These are phyloP conservation scores for Chrysochloris asiatica DNA, from an alignment of 2,113 vertebrate genomes.

Conservation along the genomic window DNA sequence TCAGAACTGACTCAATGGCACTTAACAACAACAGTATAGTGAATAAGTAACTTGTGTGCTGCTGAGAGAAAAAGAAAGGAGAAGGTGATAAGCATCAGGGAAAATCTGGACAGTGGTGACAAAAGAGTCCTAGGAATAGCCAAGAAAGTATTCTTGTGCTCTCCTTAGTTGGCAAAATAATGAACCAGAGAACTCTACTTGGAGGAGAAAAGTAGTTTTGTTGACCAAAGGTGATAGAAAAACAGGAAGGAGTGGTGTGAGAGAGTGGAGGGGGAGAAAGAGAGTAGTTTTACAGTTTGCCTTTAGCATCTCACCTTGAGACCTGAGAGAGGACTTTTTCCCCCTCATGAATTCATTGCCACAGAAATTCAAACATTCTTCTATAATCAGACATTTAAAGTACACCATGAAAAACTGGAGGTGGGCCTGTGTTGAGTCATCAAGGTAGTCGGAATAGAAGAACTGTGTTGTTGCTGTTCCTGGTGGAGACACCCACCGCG, in stretches of 20 bases:
- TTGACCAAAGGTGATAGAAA: neutral
- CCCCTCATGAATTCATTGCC: neutral
- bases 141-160: neutral
- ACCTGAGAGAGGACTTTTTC: neutral
- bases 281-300: neutral
- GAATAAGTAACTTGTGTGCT: neutral
- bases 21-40: too few species aligned
- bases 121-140: neutral
- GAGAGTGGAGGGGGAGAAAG: neutral
- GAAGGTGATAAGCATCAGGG: neutral
- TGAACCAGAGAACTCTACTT: neutral
- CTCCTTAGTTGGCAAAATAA: neutral
- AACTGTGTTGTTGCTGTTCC: neutral
- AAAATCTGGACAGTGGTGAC: neutral
- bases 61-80: neutral
- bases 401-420: neutral
- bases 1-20: too few species aligned
- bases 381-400: neutral
- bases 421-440: neutral
- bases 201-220: neutral
- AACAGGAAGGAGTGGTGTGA: neutral
- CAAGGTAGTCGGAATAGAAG: neutral
- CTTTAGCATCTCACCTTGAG: neutral
- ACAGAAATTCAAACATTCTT: neutral
- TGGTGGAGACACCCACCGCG: neutral